Conservation (phyloP, 2,797 vertebrate genomes). For the Allobates femoralis region DNA sequence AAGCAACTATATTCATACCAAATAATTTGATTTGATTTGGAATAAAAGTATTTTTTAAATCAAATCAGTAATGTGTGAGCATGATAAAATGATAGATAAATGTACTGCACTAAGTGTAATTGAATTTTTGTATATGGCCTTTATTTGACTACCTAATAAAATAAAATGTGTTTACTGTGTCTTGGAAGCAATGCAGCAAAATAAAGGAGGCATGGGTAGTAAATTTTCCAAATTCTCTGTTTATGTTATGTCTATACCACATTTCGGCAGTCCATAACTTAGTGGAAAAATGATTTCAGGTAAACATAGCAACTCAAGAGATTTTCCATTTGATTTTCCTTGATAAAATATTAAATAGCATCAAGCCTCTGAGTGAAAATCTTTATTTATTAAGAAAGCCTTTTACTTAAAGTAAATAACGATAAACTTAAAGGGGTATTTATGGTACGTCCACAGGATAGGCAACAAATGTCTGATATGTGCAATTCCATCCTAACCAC, state of each 20-base stretch:
- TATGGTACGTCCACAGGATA: no score
- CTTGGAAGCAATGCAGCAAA: background rate
- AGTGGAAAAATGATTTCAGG: constrained; percentile 2
- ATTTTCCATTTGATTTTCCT: constrained; percentile 7
- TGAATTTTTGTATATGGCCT: background rate
- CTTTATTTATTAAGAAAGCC: background rate
- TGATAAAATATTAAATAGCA: constrained; percentile 12
- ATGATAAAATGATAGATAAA: constrained; percentile 9
- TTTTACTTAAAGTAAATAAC: no score
- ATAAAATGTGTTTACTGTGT: background rate
- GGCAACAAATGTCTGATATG: no score
- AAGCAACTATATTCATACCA: background rate
- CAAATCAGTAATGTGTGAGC: background rate
- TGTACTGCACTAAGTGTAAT: background rate
- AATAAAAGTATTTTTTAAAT: background rate
- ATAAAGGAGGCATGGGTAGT: background rate
- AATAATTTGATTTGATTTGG: background rate
- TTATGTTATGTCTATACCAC: constrained; percentile 7
- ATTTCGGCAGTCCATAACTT: constrained; percentile 20
- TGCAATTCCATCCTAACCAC: no score
- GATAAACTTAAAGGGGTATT: no score
- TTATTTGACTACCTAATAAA: background rate
- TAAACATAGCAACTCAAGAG: constrained; percentile 8
- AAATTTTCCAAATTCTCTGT: constrained; percentile 7
- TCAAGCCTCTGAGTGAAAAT: background rate